Evolutionary conservation across 2,113 vertebrate genomes (phyloP).

Genomic region (Solea senegalensis): DNA sequence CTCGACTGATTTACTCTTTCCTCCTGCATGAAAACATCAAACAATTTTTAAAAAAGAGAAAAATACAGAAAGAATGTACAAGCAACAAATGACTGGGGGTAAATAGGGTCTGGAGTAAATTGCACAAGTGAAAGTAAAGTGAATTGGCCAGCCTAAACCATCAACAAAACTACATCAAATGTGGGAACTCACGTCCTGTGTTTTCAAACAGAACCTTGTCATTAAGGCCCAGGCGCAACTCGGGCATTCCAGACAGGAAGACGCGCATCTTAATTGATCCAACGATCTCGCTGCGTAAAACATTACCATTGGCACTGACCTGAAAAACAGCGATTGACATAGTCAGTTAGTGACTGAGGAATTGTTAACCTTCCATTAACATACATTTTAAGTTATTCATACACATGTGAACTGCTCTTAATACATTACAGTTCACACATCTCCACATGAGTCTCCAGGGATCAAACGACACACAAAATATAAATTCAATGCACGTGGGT

Average conservation of each 20-base stretch:
- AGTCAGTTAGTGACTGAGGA: background rate
- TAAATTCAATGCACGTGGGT: too few relatives aligned
- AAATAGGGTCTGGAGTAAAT: too few relatives aligned
- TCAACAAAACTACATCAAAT: background rate
- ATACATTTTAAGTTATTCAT: too few relatives aligned
- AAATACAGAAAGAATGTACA: background rate
- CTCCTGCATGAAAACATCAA: slow-evolving; percentile 73
- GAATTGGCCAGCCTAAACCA: too few relatives aligned
- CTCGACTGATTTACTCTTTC: slow-evolving; percentile 91
- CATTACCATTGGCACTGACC: slow-evolving; percentile 98
- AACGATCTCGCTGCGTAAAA: slow-evolving; percentile 95
- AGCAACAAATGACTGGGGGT: too few relatives aligned
- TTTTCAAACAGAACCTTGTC: slow-evolving; percentile 99
- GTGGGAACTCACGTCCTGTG: slow-evolving; percentile 92
- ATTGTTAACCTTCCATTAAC: too few relatives aligned
- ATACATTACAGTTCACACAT: too few relatives aligned
- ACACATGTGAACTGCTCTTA: too few relatives aligned
- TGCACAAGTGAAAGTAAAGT: too few relatives aligned
- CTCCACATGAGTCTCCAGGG: too few relatives aligned
- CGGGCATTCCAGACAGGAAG: slow-evolving; percentile 97
- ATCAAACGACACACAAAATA: too few relatives aligned
- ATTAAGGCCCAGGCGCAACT: slow-evolving; percentile 93
- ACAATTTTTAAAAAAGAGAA: background rate
- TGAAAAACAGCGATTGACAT: slow-evolving; percentile 51
- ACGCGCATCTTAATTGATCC: slow-evolving; percentile 99